Evolutionary conservation across 1,140 invertebrate species (phyloP), one percentile per base, ranked within the genome.

Genomic region (Adoxophyes honmai): DNA sequence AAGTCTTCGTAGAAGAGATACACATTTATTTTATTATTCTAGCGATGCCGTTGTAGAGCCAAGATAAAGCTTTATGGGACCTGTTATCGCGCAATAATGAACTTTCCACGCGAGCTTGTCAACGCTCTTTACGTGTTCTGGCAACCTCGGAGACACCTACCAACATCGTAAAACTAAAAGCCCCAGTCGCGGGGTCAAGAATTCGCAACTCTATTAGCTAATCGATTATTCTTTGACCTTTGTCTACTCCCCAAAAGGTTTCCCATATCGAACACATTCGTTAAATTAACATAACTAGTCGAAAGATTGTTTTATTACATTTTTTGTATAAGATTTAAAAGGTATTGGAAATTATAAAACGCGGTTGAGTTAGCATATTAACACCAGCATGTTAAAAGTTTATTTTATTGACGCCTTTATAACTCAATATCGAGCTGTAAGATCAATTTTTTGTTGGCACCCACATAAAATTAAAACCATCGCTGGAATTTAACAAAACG

Each of bases 1-100:
- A 78, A 83, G 62, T 72, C 63, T 86, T 86, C 82, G 78, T 79
- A 88, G 82, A 88, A 87, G 72, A 81, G 73, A 81, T 73, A 74
- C 62, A 79, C 76, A 81, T 86, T 81, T 79, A 84, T 79, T 85
- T 84, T 83, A 78, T 82, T 81, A 78, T 86, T 84, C 70, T 75
- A 61, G 60, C 63, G 70, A 66, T 71, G 61, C 65, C 58, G 69
- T 79, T 77, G 70, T 74, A 62, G 65, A 53, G 57, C 67, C 68
- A 59, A 64, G 81, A 85, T 87, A 87, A 85, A 75, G 70, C 75
- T 84, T 79, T 83, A 86, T 82, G 76, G 68, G 66, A 68, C 68
- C 61, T 73, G 70, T 73, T 73, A 73, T 73, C 71, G 65, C 64
- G 55, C 67, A 60, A 71, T 82, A 77, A 82, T 75, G 68, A 81